A percentile compares a stretch with the other conserved stretches of the same genome.
Evolutionary conservation across 2,888 invertebrate genomes (phyloP).

Genomic region (Pegoplata infirma): DNA sequence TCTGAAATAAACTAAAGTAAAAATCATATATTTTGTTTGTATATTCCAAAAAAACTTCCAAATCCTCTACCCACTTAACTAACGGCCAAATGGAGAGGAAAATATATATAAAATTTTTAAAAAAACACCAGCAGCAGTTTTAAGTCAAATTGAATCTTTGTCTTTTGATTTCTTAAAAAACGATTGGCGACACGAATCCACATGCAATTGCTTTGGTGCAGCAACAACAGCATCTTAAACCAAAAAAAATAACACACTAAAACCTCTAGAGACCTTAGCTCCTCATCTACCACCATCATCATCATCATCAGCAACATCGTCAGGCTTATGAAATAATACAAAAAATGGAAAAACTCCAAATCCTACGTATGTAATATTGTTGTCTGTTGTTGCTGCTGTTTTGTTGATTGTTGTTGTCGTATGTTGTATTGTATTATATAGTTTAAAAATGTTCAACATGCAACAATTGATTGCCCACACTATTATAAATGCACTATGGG

Average conservation of each 20-base stretch:
- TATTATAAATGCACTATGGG: not conserved
- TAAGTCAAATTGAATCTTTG: constrained; percentile 62
- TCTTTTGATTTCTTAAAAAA: constrained; percentile 59
- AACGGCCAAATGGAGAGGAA: constrained; percentile 37
- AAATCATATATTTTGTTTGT: not conserved
- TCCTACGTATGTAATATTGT: constrained; percentile 31
- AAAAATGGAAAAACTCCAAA: constrained; percentile 5
- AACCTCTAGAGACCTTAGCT: constrained; percentile 46
- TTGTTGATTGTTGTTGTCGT: constrained; percentile 35
- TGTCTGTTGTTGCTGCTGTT: constrained; percentile 10
- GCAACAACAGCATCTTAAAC: constrained; percentile 3
- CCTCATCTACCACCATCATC: not conserved
- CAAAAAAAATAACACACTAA: not conserved
- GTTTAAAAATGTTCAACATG: constrained; percentile 69
- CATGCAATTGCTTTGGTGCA: constrained; percentile 48
- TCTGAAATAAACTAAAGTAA: constrained; percentile 26
- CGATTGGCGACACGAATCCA: constrained; percentile 67
- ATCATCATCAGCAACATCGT: not conserved
- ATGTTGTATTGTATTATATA: constrained; percentile 11
- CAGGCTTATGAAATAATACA: constrained; percentile 3
- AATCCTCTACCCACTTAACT: constrained; percentile 59
- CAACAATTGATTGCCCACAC: constrained; percentile 73
- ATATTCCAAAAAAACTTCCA: not conserved
- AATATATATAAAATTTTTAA: constrained; percentile 11
- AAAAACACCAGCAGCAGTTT: constrained; percentile 62